Base-by-base conservation (phyloP, 2,888 invertebrate genomes). In the Trachelus troglodyta region DNA sequence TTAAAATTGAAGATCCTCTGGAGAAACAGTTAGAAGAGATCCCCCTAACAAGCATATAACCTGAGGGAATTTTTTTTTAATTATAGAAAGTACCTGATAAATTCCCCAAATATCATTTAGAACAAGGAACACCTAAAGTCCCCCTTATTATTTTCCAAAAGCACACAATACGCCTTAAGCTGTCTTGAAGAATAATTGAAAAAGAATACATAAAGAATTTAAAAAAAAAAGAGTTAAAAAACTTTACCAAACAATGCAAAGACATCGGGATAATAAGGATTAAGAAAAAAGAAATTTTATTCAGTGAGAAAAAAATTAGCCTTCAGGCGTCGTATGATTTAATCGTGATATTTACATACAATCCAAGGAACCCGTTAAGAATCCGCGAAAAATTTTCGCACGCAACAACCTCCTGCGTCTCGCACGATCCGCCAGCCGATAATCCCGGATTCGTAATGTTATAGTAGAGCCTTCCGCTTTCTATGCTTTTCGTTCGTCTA, bases 301-400 rank as follows among this genome's bases (percentile, higher is more conserved):
- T 56, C 56, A 56, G 56, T 2, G 56, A 56, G 15, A 56, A 56
- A 56, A 56, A 9, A 56, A 23, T 9, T 56, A 56, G 23, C 23
- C 56, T 56, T 23, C 23, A 9, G 9, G 23, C 56, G 56, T 56
- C 56, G 23, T 56, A 9, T 56, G 15, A 56, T 56, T 56, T 56
- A 56, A 56, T 56, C 56, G 6, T 15, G 6, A 35, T 81, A 81
- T 82, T 85, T 82, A 79, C 81, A 85, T 83, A 83, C 83, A 83
- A 84, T 84, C 80, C 82, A 11, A 75, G 69, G 15, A 73, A 69
- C 77, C 76, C 76, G 81, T 76, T 81, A 75, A 80, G 83, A 84
- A 83, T 85, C 76, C 80, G 75, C 77, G 77, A 76, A 83, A 81
- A 83, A 80, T 75, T 75, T 56, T 56, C 56, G 56, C 56, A 56